Evolutionary conservation across 2,888 invertebrate species (phyloP).

Genomic region (Cepaea hortensis): DNA sequence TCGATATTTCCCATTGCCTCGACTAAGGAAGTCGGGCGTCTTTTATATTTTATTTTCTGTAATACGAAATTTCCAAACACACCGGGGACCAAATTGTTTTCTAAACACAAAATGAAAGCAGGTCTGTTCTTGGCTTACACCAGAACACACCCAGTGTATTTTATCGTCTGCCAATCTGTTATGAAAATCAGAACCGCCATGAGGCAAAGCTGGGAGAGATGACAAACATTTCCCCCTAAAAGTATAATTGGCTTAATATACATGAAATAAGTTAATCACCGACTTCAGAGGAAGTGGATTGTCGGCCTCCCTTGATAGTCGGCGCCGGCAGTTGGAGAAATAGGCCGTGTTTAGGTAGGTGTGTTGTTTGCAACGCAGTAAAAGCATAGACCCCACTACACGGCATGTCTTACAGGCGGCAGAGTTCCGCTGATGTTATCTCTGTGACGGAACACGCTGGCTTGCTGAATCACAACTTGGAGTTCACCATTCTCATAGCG

Average conservation of each 20-base stretch:
- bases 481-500: constrained; percentile 12
- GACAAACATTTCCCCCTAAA: neutral
- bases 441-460: neutral
- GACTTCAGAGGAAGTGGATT: neutral
- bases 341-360: neutral
- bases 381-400: neutral
- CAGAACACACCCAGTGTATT: no score
- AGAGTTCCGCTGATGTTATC: constrained; percentile 17
- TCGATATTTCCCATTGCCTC: no score
- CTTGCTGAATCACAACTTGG: constrained; percentile 5
- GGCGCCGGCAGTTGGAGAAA: constrained; percentile 3
- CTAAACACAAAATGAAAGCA: no score
- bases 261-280: constrained; percentile 2
- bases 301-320: neutral
- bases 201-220: neutral
- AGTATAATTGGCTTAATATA: constrained; percentile 6
- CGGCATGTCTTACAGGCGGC: constrained; percentile 13
- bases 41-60: no score
- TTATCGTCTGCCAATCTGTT: no score
- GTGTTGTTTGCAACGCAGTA: constrained; percentile 14
- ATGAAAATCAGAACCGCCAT: no score
- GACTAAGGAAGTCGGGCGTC: no score
- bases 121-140: no score
- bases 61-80: no score
- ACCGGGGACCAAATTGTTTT: no score